These are phyloP conservation scores for Villa cingulata DNA, from an alignment of 2,888 invertebrate species.

Conservation along the genomic window DNA sequence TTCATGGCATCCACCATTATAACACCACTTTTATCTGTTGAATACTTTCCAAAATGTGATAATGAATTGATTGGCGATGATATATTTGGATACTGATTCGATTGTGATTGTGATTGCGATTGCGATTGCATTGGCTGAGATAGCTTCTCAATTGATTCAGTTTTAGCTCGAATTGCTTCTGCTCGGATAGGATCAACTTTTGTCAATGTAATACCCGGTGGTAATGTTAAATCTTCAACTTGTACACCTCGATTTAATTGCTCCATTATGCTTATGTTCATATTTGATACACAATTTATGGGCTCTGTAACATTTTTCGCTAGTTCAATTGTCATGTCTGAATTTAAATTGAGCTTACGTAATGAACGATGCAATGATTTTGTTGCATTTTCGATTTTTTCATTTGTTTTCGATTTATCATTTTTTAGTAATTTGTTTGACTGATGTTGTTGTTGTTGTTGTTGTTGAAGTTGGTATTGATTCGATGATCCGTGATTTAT, in stretches of 20 bases:
- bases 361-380: constrained; percentile 10
- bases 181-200: constrained; percentile 46
- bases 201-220: constrained; percentile 70
- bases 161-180: constrained; percentile 31
- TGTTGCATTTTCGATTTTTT: constrained; percentile 1
- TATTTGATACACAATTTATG: background rate
- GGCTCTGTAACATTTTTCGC: background rate
- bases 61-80: background rate
- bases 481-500: no score
- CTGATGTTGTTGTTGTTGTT: constrained; percentile 8
- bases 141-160: constrained; percentile 30
- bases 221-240: constrained; percentile 51
- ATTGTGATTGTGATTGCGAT: background rate
- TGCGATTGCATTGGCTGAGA: constrained; percentile 13
- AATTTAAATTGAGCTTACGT: constrained; percentile 12
- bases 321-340: constrained; percentile 12
- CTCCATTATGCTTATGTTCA: constrained; percentile 36
- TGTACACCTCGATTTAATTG: constrained; percentile 35
- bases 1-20: constrained; percentile 33
- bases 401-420: background rate
- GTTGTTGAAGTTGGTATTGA: constrained; percentile 14
- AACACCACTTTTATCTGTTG: constrained; percentile 26
- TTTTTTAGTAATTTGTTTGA: no score
- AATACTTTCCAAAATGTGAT: constrained; percentile 12
- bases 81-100: no score